phyloP scores from a whole-genome alignment of 2,113 vertebrate genomes.

The Atherinomorus stipes region DNA sequence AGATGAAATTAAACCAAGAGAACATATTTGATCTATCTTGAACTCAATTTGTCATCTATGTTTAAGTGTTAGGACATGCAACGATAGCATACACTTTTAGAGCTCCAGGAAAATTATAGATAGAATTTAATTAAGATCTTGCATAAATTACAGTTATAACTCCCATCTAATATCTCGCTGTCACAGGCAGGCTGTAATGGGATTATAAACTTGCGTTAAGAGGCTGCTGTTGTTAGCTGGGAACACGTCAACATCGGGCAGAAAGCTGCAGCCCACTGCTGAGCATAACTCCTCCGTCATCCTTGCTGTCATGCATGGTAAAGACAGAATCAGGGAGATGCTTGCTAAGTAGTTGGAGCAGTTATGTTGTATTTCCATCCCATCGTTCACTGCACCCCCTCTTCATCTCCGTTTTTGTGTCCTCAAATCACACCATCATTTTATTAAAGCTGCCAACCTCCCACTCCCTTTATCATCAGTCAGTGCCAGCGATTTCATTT shows the following conservation, averaged over 20 bases:
- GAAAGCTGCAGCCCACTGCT: conserved; percentile 16
- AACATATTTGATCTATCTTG: conserved; percentile 13
- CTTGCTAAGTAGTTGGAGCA: conserved; percentile 29
- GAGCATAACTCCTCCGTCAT: conserved; percentile 2
- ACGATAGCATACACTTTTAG: not conserved
- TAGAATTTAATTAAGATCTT: conserved; percentile 14
- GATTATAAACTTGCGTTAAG: not conserved
- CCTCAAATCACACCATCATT: conserved; percentile 21
- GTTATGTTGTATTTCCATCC: conserved; percentile 27
- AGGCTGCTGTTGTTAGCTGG: not conserved
- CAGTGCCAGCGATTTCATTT: conserved; percentile 59
- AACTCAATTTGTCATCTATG: not conserved
- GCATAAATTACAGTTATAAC: conserved; percentile 24
- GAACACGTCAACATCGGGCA: conserved; percentile 20
- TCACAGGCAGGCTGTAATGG: not conserved
- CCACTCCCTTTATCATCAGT: conserved; percentile 7
- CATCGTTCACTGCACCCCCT: not conserved
- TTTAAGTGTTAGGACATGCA: not conserved
- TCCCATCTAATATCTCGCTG: not conserved
- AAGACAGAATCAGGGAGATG: conserved; percentile 32
- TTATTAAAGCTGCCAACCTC: conserved; percentile 41
- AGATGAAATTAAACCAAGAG: conserved; percentile 6
- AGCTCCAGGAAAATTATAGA: not conserved
- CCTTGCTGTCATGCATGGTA: not conserved
- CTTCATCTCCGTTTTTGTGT: conserved; percentile 10